Base-by-base conservation (phyloP, 2,888 invertebrate species). In the Chloroclysta siterata region DNA sequence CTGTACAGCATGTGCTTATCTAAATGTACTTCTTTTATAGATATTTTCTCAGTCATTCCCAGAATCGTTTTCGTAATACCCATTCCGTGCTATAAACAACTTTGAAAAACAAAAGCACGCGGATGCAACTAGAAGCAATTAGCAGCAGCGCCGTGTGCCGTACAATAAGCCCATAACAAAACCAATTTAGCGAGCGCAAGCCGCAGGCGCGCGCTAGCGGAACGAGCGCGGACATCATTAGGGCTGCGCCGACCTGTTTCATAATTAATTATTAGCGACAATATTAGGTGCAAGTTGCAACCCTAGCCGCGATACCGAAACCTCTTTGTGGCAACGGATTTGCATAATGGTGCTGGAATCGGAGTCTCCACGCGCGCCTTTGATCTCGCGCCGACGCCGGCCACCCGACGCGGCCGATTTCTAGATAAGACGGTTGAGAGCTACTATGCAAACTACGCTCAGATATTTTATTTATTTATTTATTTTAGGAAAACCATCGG, bases 171-270 rank as follows among this genome's bases (percentile, higher is more conserved):
- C 57, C 68, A 70, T 63, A 60, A 63, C 65, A 28, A 48, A 63
- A 65, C 60, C 66, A 66, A 72, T 66, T 65, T 60, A 70, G 60
- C 60, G 55, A 55, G 63, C 28, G 64, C 56, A 22, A 36, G 63
- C 63, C 60, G 50, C 64, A 54, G 60, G 57, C 56, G 62, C 22
- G 53, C 57, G 59, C 55, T 67, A 65, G 64, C 53, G 17, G 22
- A 63, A 70, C 69, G 69, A 65, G 68, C 60, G 50, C 70, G 68
- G 72, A 72, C 75, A 72, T 73, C 65, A 75, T 76, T 72, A 77
- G 77, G 74, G 74, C 68, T 66, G 74, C 61, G 61, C 66, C 57
- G 59, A 47, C 63, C 47, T 73, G 68, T 71, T 74, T 73, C 71
- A 77, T 79, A 75, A 79, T 77, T 76, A 71, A 76, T 71, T 39